phyloP scores from a whole-genome alignment of 2,797 vertebrate genomes.

The Nyctalus aviator region DNA sequence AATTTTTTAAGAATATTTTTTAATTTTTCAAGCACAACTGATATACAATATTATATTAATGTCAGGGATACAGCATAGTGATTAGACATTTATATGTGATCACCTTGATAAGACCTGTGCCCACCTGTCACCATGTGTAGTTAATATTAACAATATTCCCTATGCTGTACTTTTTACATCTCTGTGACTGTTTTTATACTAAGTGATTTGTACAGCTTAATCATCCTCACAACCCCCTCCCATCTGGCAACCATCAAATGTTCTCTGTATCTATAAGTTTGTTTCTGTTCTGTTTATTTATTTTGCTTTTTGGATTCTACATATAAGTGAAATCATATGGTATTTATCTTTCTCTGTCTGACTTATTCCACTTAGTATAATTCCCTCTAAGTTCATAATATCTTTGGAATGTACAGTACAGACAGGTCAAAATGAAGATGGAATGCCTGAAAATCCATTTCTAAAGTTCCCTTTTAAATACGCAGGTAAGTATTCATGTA shows the following conservation, averaged over 20 bases:
- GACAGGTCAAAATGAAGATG: neutral
- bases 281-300: neutral
- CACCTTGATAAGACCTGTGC: neutral
- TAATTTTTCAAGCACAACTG: neutral
- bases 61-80: too few species aligned
- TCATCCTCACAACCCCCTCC: neutral
- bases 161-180: neutral
- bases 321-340: neutral
- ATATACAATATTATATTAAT: neutral
- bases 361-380: neutral
- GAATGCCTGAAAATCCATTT: neutral
- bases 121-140: neutral
- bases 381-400: neutral
- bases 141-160: neutral
- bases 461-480: neutral
- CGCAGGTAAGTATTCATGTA: neutral
- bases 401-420: neutral
- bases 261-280: neutral
- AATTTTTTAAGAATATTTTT: neutral
- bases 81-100: neutral
- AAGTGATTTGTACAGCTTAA: neutral
- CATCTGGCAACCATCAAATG: neutral
- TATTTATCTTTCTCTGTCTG: neutral
- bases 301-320: neutral
- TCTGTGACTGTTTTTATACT: neutral